Percentiles rank a stretch among this genome's conserved stretches.
phyloP scores from a whole-genome alignment of 2,113 vertebrate genomes.

The Prochilodus magdalenae region DNA sequence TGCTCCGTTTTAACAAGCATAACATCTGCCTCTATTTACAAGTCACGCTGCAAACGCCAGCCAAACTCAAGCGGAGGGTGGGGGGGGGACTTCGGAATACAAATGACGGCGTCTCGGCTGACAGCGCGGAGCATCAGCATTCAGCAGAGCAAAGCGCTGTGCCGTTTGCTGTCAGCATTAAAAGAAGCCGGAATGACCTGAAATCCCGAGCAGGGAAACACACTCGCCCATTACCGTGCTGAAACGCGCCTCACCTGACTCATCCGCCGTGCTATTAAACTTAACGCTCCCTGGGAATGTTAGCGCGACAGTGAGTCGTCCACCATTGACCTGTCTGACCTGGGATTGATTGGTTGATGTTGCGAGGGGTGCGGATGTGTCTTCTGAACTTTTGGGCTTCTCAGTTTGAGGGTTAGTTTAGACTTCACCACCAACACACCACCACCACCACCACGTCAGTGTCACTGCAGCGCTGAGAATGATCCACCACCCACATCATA shows the following conservation, averaged over 20 bases:
- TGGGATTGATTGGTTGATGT: not conserved
- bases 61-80: slow-evolving; percentile 22
- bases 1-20: slow-evolving; percentile 16
- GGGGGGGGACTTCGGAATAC: slow-evolving; percentile 17
- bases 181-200: slow-evolving; percentile 6
- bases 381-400: not conserved
- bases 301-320: not conserved
- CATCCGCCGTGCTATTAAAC: not conserved
- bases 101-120: slow-evolving; percentile 13
- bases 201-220: not conserved
- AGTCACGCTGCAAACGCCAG: slow-evolving; percentile 7
- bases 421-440: too few relatives aligned
- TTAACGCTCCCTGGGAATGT: not conserved
- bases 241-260: not conserved
- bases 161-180: not conserved
- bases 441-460: too few relatives aligned
- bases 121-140: slow-evolving; percentile 12
- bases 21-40: slow-evolving; percentile 33
- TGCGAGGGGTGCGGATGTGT: not conserved
- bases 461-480: too few relatives aligned
- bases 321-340: not conserved
- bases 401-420: too few relatives aligned
- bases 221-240: slow-evolving; percentile 6
- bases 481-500: too few relatives aligned
- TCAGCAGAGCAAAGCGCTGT: not conserved